These are phyloP conservation scores for Acrobasis suavella DNA, from an alignment of 2,888 invertebrate species.

Conservation along the genomic window DNA sequence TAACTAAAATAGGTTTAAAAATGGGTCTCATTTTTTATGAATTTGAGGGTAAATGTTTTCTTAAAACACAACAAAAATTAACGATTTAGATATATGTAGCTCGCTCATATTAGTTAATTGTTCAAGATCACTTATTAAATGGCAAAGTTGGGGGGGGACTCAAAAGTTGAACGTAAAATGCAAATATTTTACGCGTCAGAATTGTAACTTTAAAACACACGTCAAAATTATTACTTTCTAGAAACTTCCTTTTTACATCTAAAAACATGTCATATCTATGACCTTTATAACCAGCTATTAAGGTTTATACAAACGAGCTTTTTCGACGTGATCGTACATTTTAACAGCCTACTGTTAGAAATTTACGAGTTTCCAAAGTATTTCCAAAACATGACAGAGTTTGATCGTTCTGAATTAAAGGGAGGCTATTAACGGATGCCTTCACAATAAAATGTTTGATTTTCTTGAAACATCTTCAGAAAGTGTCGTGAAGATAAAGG, in stretches of 20 bases:
- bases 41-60: no score
- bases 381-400: slow-evolving; percentile 52
- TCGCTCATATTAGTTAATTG: no score
- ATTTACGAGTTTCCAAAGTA: slow-evolving; percentile 49
- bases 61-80: no score
- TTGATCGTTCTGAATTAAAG: slow-evolving; percentile 45
- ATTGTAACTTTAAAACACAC: neutral
- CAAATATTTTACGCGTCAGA: neutral
- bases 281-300: neutral
- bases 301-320: neutral
- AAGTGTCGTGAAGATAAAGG: neutral
- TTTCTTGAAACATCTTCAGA: slow-evolving; percentile 23
- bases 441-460: slow-evolving; percentile 47
- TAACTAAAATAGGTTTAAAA: no score
- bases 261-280: neutral
- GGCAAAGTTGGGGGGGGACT: no score
- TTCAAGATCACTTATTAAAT: no score
- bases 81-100: no score
- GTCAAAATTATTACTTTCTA: neutral
- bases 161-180: neutral
- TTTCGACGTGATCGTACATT: slow-evolving; percentile 1
- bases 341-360: slow-evolving; percentile 4
- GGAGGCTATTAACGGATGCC: slow-evolving; percentile 49
- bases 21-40: no score
- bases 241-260: neutral